Base-by-base conservation (phyloP, 53 echinoderm and acorn worm species). In the Apostichopus leukothele region DNA sequence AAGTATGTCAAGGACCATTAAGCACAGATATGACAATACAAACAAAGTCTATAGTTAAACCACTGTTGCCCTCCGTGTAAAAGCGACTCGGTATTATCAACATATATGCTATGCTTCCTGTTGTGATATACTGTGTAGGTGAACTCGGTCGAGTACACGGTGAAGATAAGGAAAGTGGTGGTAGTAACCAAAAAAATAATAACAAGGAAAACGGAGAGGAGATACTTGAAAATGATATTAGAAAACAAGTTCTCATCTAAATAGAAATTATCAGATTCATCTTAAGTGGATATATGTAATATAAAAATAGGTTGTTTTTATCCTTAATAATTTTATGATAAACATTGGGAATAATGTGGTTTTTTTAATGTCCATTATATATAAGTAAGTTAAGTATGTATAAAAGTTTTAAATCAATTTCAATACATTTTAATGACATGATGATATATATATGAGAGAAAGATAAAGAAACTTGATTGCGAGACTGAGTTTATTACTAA, bases 1-100 rank as follows among this genome's bases (percentile, higher is more conserved):
- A 81, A 81, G 81, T 81, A 23, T 81, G 81, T 81, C 81, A 81
- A 81, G 81, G 81, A 59, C 81, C 81, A 81, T 81, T 81, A 81
- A 54, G 55, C 81, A 81, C 81, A 52, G 53, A 54, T 57, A 53
- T 81, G 81, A 81, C 18, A 16, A 71, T 14, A 71, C 71, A 71
- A 19, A 39, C n/a, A 3, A 57, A 18, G 71, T n/a, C 71, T 71
- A 57, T 57, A 71, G 71, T 71, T 71, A 13, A 16, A 71, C 71
- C 18, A n/a, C 71, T 3, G 71, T 16, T 71, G 71, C 71, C 71
- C 71, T 71, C 71, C 16, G 12, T 4, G 63, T 63, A 63, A 63
- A 13, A 39, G 39, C 39, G 39, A 3, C 39, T 39, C 39, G 39
- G 39, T 39, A 39, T 39, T 39, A 39, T 39, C 39, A 39, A 39